Evolutionary conservation across 2,888 invertebrate species (phyloP).

Genomic region (Argyra leucocephala): DNA sequence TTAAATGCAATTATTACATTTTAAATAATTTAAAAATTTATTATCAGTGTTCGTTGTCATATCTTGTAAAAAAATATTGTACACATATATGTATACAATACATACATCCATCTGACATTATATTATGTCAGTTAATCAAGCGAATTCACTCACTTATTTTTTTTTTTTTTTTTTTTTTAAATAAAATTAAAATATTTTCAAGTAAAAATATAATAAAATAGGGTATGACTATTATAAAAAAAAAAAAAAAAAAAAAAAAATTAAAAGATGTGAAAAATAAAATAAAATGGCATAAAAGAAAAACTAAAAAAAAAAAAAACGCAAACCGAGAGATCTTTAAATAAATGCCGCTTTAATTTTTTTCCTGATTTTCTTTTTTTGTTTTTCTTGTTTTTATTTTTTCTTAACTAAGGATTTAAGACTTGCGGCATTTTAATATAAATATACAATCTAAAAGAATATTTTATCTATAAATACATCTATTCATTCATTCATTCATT

Average conservation of each 20-base stretch:
- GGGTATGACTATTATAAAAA: background rate
- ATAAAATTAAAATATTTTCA: no score
- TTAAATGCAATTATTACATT: no score
- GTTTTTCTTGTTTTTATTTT: no score
- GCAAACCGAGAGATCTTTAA: background rate
- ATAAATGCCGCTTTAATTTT: background rate
- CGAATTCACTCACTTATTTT: no score
- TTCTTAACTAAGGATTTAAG: background rate
- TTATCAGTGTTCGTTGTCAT: no score
- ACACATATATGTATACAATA: no score
- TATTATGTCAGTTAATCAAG: no score
- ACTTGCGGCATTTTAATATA: conserved; percentile 4
- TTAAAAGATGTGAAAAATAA: background rate
- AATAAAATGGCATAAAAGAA: background rate
- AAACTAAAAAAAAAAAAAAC: background rate
- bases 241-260: background rate
- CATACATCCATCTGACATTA: no score
- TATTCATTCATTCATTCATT: no score
- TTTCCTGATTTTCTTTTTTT: background rate
- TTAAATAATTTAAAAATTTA: no score
- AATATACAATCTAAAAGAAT: background rate
- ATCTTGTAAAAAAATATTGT: no score
- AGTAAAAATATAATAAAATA: background rate
- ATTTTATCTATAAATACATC: background rate
- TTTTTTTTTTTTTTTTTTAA: no score